A percentile compares a stretch with the other conserved stretches of the same genome.
phyloP scores from a whole-genome alignment of 23 tunicate species.

The Halocynthia roretzi region DNA sequence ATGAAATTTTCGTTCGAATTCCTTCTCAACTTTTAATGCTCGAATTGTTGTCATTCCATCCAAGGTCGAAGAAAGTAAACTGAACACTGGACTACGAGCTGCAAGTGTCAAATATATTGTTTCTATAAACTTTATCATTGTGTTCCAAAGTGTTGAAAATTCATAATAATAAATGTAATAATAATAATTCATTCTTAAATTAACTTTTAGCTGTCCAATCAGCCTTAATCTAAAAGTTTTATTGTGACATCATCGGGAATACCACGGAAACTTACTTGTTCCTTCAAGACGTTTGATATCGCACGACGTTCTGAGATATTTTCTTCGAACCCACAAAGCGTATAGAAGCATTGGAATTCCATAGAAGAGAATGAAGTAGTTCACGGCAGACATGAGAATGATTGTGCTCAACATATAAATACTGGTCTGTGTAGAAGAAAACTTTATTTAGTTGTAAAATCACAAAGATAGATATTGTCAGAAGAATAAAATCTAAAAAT shows the following conservation, averaged over 20 bases:
- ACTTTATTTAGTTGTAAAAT: too few relatives aligned
- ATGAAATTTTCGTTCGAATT: constrained; percentile 46
- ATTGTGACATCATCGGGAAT: too few relatives aligned
- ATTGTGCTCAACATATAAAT: constrained; percentile 28
- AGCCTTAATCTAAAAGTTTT: too few relatives aligned
- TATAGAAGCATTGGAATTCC: constrained; percentile 55
- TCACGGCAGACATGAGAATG: constrained; percentile 24
- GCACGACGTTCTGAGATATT: constrained; percentile 65
- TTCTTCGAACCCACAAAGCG: constrained; percentile 59
- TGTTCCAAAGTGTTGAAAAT: too few relatives aligned
- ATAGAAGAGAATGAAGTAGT: constrained; percentile 44
- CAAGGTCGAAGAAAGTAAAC: constrained; percentile 59
- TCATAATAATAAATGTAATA: too few relatives aligned
- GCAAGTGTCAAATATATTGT: neutral
- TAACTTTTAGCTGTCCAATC: too few relatives aligned
- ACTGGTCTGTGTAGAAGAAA: constrained; percentile 15
- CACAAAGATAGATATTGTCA: neutral
- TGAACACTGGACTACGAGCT: constrained; percentile 90
- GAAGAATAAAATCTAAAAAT: neutral
- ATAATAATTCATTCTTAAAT: too few relatives aligned
- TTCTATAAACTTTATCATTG: neutral
- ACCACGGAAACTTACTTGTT: constrained; percentile 58
- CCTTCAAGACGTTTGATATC: constrained; percentile 94
- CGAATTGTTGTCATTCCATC: constrained; percentile 72
- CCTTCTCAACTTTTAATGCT: constrained; percentile 62